Evolutionary conservation across 1,140 invertebrate genomes (phyloP), one percentile per base, ranked within the genome.

Genomic region (Uloborus diversus): DNA sequence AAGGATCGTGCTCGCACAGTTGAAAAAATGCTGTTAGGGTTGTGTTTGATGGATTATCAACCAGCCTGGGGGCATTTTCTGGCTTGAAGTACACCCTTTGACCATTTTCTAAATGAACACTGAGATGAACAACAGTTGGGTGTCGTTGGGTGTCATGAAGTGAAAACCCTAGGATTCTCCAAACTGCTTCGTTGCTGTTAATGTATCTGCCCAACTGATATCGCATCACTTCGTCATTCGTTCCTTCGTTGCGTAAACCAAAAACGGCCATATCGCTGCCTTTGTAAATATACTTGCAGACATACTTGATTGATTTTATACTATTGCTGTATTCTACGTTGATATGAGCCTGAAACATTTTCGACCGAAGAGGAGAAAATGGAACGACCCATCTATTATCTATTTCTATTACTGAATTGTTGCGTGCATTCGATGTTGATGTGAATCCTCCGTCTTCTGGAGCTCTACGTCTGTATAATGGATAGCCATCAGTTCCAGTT

Each of bases 221-320:
- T 28, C 30, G 79, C 9, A 7, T 32, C 1, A 81, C 53, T 81
- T 81, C 81, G 64, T 82, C 61, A 27, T 64, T 64, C 20, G 4
- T 25, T 23, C n/a, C 61, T 64, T 17, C 28, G 28, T 64, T 64
- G 20, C 28, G n/a, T 27, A 64, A 17, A 25, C 61, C 4, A 64
- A 23, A 64, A 17, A 33, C 49, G 25, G 82, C 82, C 32, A 35
- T 56, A 81, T 84, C 83, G 80, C 49, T 53, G 17, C 4, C 49
- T 53, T 53, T 53, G 49, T 53, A 20, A 14, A 53, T 20, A 53
- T 53, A 84, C 68, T 83, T 84, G 62, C 75, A 83, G n/a, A 84
- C 23, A 81, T 90, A 89, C 83, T 89, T 88, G 28, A 89, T 87
- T 35, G 85, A 85, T 82, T 88, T 25, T n/a, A n/a, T n/a, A n/a